Evolutionary conservation across 1,140 invertebrate species (phyloP), one percentile per base, ranked within the genome.

Genomic region (Rhagoletis pomonella): DNA sequence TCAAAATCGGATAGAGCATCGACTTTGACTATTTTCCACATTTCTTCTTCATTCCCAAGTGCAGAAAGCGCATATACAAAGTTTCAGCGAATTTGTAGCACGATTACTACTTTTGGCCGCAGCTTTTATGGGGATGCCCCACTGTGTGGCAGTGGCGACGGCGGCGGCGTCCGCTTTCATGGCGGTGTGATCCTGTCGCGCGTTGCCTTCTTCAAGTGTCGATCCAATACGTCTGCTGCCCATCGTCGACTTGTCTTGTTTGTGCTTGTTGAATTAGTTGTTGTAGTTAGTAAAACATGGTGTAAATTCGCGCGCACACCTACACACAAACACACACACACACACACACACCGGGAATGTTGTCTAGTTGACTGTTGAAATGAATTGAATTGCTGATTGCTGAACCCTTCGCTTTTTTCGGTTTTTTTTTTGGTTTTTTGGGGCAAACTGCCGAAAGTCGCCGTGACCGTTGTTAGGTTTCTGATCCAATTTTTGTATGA

Each of bases 201-300:
- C 73, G n/a, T 81, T 81, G n/a, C n/a, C 47, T 81, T 0, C 73
- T 55, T 7, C 73, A 81, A 55, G 73, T 81, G 73, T 55, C 73
- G 47, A 29, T 81, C n/a, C 73, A 55, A 12, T 44, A 2, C 69
- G 12, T 42, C 69, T 17, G 44, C n/a, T 14, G 4, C 44, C 69
- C 73, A 58, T 10, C 44, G 69, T 10, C 14, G 50, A 81, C 47
- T 9, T 55, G 47, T 81, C 73, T 81, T 81, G 73, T 81, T 55
- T 19, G 73, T 19, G 47, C 7, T 81, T 86, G 69, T 86, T 44
- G 87, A 88, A 88, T 88, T 88, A 88, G 87, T 87, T 87, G 87
- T 88, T 88, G 87, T 60, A 69, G 87, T 88, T 88, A 88, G 87
- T 88, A 88, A 88, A 88, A 88, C 87, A 88, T 88, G 87, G 62